Evolutionary conservation across 2,797 vertebrate species (phyloP), one percentile per base, ranked within the genome.

Genomic region (Delichon dasypus): DNA sequence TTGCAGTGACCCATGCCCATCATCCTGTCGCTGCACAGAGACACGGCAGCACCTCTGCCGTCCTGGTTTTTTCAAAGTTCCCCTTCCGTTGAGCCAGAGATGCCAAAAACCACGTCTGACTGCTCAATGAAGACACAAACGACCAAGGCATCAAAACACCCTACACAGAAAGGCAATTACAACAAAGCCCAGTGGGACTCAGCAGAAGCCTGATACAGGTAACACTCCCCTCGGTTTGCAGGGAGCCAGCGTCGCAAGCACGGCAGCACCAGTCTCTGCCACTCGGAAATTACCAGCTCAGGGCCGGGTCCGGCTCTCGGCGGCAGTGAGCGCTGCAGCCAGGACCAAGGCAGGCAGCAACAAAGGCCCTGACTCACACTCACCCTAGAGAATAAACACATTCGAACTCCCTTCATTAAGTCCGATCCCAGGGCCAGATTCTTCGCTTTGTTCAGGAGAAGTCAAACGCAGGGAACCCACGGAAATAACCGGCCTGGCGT

Each of bases 11-110:
- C 62, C 60, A 14, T 23, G 34, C 12, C 42, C 58, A 60, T 47
- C 65, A 18, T 67, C 50, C 54, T 12, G 0, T 4, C 2, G 0
- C 47, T 5, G 17, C 66, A 38, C 21, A 36, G 45, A 47, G 9
- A 29, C n/a, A 38, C 2, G 10, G 62, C 40, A 67, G 48, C 50
- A 66, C 40, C 60, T 34, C 42, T 3, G 3, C 72, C 34, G 21
- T 50, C 45, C 51, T 42, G 60, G 15, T 36, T 60, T 48, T 54
- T 50, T 61, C 70, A 42, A 53, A 29, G 29, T 15, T 61, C 42
- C 62, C 30, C 19, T 44, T 73, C 74, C 32, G 8, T 2, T 6
- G 34, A 45, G 42, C 29, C 23, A 1, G 29, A 21, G 18, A 21
- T 47, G 45, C 47, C 25, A 6, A 66, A 88, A 80, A 16, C 10